These are phyloP conservation scores for Hexactinellida sp. DNA, from an alignment of 37 sponge, comb jelly and placozoan species.

Conservation along the genomic window DNA sequence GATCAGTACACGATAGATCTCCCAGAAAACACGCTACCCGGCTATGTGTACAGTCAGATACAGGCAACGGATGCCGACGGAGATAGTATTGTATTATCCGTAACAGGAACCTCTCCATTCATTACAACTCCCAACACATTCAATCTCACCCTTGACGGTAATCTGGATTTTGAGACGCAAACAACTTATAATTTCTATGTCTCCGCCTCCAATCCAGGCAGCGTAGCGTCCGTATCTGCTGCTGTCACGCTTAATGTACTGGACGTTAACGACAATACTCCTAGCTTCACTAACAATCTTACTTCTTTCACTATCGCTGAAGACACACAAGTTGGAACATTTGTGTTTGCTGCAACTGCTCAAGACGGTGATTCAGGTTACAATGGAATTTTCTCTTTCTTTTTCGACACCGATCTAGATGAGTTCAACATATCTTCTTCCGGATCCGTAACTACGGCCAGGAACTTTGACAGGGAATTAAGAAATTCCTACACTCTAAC, in stretches of 20 bases:
- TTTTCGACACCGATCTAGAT: neutral
- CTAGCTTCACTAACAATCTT: neutral
- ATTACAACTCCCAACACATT: neutral
- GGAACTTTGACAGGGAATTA: neutral
- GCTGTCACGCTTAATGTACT: neutral
- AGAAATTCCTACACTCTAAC: neutral
- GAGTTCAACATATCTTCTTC: neutral
- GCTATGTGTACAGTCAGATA: neutral
- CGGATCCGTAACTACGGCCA: neutral
- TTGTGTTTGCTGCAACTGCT: neutral
- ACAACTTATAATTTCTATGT: neutral
- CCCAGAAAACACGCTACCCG: neutral
- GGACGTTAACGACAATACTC: conserved; percentile 19
- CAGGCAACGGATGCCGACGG: neutral
- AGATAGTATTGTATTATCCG: neutral
- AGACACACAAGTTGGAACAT: neutral
- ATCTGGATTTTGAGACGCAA: neutral
- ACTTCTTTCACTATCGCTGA: neutral
- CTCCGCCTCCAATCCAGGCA: neutral
- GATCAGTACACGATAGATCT: neutral
- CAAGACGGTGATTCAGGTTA: neutral
- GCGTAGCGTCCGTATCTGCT: neutral
- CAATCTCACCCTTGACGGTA: neutral
- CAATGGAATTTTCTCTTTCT: conserved; percentile 17
- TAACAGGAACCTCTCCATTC: neutral